phyloP scores from a whole-genome alignment of 1,140 invertebrate species.

The Harpegnathos saltator region DNA sequence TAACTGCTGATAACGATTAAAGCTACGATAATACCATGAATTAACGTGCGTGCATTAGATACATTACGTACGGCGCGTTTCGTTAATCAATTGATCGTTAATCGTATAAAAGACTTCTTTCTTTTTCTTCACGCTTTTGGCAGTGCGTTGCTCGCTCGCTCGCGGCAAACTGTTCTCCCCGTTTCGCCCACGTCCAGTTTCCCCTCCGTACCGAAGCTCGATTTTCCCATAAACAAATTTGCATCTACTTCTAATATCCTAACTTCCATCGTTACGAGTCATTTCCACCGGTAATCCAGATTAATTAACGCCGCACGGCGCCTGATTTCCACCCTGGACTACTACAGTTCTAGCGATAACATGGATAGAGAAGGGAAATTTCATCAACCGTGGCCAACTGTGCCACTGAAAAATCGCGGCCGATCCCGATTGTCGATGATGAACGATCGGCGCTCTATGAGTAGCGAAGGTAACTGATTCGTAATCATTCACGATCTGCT shows the following conservation, averaged over 20 bases:
- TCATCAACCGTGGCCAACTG: background rate
- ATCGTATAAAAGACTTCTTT: conserved; percentile 76
- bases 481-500: conserved; percentile 13
- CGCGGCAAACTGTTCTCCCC: background rate
- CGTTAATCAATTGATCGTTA: conserved; percentile 72
- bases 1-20: conserved; percentile 85
- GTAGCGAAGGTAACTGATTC: conserved; percentile 5
- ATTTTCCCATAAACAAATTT: conserved; percentile 41
- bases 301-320: conserved; percentile 4
- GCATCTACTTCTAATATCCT: conserved; percentile 13
- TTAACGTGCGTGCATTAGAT: conserved; percentile 83
- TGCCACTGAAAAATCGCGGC: background rate
- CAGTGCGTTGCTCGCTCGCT: conserved; percentile 35
- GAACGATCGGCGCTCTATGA: background rate
- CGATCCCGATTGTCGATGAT: conserved; percentile 5
- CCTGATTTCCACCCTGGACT: background rate
- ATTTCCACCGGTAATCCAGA: conserved; percentile 33
- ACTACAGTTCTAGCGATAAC: background rate
- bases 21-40: conserved; percentile 84
- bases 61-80: conserved; percentile 74
- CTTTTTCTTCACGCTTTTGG: conserved; percentile 48
- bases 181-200: conserved; percentile 8
- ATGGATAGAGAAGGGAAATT: conserved; percentile 33
- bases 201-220: conserved; percentile 24
- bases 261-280: conserved; percentile 25